Percentiles rank a stretch among this genome's conserved stretches.
Evolutionary conservation across 2,797 vertebrate genomes (phyloP).

Genomic region (Chanos chanos): DNA sequence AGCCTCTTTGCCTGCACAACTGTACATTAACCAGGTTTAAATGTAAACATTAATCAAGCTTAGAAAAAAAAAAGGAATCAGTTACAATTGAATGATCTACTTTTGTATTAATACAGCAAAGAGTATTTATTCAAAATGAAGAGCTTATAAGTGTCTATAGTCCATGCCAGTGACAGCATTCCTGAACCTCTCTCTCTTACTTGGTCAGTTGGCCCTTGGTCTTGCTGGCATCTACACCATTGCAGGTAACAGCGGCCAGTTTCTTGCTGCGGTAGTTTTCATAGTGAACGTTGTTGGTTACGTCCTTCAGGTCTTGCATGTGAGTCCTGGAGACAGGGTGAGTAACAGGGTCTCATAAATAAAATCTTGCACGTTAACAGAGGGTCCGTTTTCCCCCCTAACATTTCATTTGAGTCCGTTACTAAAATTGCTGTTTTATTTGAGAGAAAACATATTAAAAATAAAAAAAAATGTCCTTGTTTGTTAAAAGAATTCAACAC

Average conservation of each 20-base stretch:
- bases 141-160: too few species aligned
- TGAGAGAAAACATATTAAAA: too few species aligned
- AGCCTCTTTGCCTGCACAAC: too few species aligned
- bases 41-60: too few species aligned
- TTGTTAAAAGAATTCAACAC: neutral
- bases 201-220: constrained; percentile 73
- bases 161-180: neutral
- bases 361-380: neutral
- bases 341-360: neutral
- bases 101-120: neutral
- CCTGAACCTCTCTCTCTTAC: constrained; percentile 40
- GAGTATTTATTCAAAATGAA: neutral
- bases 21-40: too few species aligned
- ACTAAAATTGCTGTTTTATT: too few species aligned
- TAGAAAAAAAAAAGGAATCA: neutral
- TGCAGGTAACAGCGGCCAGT: constrained; percentile 74
- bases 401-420: too few species aligned
- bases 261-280: constrained; percentile 78
- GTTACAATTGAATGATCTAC: too few species aligned
- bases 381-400: neutral
- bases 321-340: constrained; percentile 59
- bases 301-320: constrained; percentile 78
- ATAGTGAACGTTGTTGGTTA: constrained; percentile 77
- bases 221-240: constrained; percentile 69
- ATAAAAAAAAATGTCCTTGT: neutral